A percentile compares a stretch with the other conserved stretches of the same genome.
Evolutionary conservation across 2,797 vertebrate genomes (phyloP).

Genomic region (Poeciliopsis gracilis): DNA sequence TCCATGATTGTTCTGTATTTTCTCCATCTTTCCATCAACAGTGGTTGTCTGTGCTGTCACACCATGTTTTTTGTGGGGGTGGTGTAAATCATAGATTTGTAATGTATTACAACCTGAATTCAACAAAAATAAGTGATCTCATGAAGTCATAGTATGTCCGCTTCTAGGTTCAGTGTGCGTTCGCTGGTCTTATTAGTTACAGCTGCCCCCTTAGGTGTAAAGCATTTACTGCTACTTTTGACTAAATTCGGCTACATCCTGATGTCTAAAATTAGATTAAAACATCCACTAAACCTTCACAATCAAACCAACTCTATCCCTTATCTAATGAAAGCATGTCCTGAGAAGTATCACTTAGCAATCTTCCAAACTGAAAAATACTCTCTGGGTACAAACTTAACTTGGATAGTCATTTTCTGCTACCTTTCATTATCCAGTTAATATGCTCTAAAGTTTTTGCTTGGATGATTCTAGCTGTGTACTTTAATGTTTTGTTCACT

Average conservation of each 20-base stretch:
- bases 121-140: not conserved
- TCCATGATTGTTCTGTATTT: not conserved
- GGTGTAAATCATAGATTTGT: not conserved
- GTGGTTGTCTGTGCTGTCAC: not conserved
- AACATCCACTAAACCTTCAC: not conserved
- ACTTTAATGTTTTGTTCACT: not conserved
- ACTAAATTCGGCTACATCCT: not conserved
- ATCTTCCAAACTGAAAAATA: not conserved
- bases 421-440: not conserved
- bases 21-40: not conserved
- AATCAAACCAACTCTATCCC: not conserved
- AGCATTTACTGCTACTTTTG: not conserved
- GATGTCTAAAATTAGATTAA: not conserved
- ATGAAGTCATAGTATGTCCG: not conserved
- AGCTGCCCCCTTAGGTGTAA: not conserved
- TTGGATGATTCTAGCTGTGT: not conserved
- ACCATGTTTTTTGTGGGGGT: not conserved
- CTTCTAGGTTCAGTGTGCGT: not conserved
- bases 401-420: not conserved
- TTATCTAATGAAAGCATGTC: not conserved
- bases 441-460: not conserved
- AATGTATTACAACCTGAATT: not conserved
- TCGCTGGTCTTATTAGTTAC: not conserved
- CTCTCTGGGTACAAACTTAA: not conserved
- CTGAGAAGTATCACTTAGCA: not conserved